These are phyloP conservation scores for Oreocharis arfaki DNA, from an alignment of 2,113 vertebrate species.

Conservation along the genomic window DNA sequence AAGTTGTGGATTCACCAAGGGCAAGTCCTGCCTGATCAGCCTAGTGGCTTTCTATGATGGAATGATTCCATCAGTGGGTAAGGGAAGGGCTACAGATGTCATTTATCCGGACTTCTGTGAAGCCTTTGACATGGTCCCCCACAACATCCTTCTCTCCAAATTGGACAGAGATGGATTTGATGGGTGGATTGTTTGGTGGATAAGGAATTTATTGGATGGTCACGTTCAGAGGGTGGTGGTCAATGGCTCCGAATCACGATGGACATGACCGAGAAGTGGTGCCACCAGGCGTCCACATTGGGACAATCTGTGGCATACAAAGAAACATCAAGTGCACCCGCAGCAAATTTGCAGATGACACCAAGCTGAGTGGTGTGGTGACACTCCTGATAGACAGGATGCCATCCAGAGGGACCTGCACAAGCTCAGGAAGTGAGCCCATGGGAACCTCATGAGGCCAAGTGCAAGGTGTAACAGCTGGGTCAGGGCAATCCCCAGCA, in stretches of 20 bases:
- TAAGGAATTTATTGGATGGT: neutral
- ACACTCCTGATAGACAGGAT: neutral
- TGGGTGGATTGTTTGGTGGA: no score
- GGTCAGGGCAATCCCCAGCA: accelerated
- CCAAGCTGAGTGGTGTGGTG: accelerated
- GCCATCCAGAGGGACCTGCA: neutral
- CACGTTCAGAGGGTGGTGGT: neutral
- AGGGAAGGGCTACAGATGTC: neutral
- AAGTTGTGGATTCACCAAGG: neutral
- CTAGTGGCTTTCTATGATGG: no score
- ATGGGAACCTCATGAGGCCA: neutral
- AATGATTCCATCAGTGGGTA: neutral
- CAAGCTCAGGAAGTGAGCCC: neutral
- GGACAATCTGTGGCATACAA: neutral
- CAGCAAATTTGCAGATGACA: neutral
- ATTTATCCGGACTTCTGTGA: neutral
- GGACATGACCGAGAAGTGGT: neutral
- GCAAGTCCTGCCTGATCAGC: neutral
- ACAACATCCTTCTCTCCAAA: neutral
- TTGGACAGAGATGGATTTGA: neutral
- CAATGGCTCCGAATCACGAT: neutral
- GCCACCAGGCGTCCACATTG: accelerated
- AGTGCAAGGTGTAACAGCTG: neutral
- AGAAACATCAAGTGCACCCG: neutral
- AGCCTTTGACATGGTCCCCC: accelerated